Evolutionary conservation across 2,888 invertebrate genomes (phyloP).

Genomic region (Hirtodrosophila duncani): DNA sequence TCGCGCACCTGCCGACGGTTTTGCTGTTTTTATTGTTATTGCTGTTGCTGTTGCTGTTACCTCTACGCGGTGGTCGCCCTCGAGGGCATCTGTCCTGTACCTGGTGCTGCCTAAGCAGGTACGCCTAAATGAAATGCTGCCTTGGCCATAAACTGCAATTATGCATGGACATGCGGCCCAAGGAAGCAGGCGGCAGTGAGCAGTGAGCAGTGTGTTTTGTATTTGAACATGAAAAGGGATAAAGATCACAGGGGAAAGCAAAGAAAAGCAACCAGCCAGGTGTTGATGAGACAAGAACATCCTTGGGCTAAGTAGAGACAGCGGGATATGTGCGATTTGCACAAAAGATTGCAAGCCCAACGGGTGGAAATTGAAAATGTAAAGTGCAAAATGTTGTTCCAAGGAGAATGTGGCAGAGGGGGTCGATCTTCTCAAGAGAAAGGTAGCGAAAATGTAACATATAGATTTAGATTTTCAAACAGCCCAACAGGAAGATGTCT

Average conservation of each 20-base stretch:
- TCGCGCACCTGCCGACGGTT: constrained; percentile 60
- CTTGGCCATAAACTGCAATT: constrained; percentile 17
- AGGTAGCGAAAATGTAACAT: no score
- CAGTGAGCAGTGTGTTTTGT: constrained; percentile 10
- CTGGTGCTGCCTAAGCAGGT: constrained; percentile 21
- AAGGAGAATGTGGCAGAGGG: no score
- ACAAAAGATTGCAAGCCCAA: no score
- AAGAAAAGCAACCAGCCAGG: constrained; percentile 2
- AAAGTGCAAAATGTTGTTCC: no score
- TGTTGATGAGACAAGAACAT: constrained; percentile 4
- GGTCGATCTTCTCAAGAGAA: no score
- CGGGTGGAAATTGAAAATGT: no score
- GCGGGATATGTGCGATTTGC: neutral
- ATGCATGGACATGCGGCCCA: constrained; percentile 3
- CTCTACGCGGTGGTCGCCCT: constrained; percentile 10
- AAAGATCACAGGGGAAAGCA: constrained; percentile 5
- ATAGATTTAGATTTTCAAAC: no score
- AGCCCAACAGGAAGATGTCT: no score
- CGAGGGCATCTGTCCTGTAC: constrained; percentile 24
- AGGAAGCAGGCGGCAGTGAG: neutral
- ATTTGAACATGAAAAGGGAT: no score
- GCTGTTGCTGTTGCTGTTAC: neutral
- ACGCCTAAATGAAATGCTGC: constrained; percentile 22
- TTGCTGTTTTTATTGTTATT: constrained; percentile 9
- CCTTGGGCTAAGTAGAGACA: constrained; percentile 1